phyloP scores from a whole-genome alignment of 2,113 vertebrate species.

The Psittacara wagleri region DNA sequence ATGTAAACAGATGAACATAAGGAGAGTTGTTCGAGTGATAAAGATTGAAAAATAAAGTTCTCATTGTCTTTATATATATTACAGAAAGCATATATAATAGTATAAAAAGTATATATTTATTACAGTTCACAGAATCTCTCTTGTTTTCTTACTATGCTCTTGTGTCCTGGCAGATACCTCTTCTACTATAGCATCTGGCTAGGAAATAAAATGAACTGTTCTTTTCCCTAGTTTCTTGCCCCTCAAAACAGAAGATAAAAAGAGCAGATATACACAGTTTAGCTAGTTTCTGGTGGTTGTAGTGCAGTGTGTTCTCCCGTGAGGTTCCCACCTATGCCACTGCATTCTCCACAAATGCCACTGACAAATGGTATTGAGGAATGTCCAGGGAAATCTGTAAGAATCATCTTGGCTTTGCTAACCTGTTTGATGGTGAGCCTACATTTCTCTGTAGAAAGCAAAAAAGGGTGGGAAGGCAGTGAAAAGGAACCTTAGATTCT shows the following conservation, averaged over 20 bases:
- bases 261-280: not conserved
- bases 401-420: not conserved
- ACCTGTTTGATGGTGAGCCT: not conserved
- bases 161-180: not conserved
- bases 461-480: not conserved
- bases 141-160: not conserved
- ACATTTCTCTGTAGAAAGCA: not conserved
- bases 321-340: not conserved
- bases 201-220: not conserved
- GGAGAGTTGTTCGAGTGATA: not conserved
- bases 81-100: not conserved
- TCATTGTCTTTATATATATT: not conserved
- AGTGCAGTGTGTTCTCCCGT: rapidly evolving
- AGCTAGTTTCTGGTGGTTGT: not conserved
- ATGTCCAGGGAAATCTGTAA: not conserved
- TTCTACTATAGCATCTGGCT: not conserved
- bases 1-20: not conserved
- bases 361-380: not conserved
- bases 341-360: not conserved
- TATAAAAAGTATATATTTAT: not conserved
- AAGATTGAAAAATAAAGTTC: not conserved
- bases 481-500: not conserved
- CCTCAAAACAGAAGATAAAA: not conserved
- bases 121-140: not conserved
- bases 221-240: not conserved